Evolutionary conservation across 2,888 invertebrate species (phyloP).

Genomic region (Pristionchus maxplancki): DNA sequence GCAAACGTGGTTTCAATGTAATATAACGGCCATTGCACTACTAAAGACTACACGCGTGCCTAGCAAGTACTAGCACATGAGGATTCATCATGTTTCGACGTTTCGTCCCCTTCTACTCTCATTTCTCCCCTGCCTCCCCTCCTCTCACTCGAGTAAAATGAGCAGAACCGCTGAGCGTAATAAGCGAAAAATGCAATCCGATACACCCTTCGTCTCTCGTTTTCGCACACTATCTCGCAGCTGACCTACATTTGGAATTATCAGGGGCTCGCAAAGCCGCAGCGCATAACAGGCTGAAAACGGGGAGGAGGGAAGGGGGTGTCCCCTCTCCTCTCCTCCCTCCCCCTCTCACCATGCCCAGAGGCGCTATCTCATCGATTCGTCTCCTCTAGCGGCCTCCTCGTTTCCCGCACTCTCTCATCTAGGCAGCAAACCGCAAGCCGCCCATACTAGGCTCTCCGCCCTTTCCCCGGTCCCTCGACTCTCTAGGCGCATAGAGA

Average conservation of each 20-base stretch:
- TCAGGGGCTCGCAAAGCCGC: neutral
- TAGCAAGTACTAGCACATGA: neutral
- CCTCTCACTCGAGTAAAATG: neutral
- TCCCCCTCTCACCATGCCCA: neutral
- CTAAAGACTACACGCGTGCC: too few species aligned
- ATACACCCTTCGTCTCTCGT: neutral
- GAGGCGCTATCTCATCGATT: constrained; percentile 25
- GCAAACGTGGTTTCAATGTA: too few species aligned
- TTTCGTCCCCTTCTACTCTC: neutral
- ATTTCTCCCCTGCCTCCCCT: neutral
- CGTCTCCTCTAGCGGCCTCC: neutral
- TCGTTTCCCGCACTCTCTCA: constrained; percentile 50
- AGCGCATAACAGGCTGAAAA: neutral
- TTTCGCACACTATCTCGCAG: neutral
- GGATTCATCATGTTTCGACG: constrained; percentile 11
- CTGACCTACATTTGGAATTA: neutral
- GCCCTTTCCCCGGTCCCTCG: too few species aligned
- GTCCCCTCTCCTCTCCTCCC: neutral
- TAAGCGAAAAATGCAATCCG: neutral
- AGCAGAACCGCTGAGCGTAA: neutral
- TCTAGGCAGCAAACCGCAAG: neutral
- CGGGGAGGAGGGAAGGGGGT: neutral
- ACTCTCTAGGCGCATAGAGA: too few species aligned
- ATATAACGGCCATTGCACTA: too few species aligned
- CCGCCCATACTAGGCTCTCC: too few species aligned